These are phyloP conservation scores for Syrmaticus mikado DNA, from an alignment of 2,113 vertebrate species.

Conservation along the genomic window DNA sequence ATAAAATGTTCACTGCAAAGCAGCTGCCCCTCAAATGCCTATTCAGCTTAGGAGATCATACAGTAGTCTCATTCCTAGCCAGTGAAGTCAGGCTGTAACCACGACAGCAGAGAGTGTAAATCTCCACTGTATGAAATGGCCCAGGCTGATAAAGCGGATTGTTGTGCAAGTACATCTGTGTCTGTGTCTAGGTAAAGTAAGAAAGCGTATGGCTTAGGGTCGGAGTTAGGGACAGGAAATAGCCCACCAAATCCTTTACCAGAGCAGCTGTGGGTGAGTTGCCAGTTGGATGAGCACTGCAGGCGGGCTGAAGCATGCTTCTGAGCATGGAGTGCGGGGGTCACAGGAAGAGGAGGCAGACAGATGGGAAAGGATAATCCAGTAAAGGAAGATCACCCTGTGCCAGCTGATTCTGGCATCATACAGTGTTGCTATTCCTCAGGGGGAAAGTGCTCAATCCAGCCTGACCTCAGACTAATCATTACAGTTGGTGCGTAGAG, in stretches of 20 bases:
- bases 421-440: neutral
- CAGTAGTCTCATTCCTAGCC: conserved; percentile 53
- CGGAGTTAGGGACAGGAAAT: neutral
- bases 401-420: neutral
- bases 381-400: neutral
- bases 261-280: neutral
- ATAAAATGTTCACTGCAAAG: neutral
- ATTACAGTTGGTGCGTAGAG: neutral
- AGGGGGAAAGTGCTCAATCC: neutral
- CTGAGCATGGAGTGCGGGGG: neutral
- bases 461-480: neutral
- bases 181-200: neutral
- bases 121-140: neutral
- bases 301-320: neutral
- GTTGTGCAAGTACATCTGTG: neutral
- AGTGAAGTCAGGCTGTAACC: conserved; percentile 64
- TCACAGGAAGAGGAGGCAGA: neutral
- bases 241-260: neutral
- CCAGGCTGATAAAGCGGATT: conserved; percentile 32
- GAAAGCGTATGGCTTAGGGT: neutral
- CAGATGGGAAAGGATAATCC: conserved; percentile 14
- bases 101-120: conserved; percentile 41
- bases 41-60: conserved; percentile 10
- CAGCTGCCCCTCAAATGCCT: conserved; percentile 34
- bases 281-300: neutral